Evolutionary conservation across 2,113 vertebrate species (phyloP).

Genomic region (Dasyprocta punctata): DNA sequence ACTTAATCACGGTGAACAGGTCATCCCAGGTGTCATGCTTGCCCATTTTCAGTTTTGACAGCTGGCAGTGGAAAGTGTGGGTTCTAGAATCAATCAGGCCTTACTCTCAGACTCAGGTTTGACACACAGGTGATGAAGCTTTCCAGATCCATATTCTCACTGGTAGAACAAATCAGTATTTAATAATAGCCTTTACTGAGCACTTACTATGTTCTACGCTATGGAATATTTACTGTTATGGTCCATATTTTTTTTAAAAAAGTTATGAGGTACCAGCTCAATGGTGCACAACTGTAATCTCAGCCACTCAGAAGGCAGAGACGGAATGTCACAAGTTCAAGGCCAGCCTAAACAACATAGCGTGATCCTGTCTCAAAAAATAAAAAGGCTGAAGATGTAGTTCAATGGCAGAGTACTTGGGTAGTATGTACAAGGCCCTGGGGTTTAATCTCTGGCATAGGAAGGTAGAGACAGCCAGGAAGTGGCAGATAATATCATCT

Average conservation of each 20-base stretch:
- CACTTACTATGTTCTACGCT: slow-evolving; percentile 1
- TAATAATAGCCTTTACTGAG: slow-evolving; percentile 48
- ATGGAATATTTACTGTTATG: neutral
- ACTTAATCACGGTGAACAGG: neutral
- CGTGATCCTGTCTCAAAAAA: neutral
- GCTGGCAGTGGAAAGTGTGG: neutral
- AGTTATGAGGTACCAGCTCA: neutral
- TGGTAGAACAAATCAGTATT: slow-evolving; percentile 25
- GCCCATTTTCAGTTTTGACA: slow-evolving; percentile 20
- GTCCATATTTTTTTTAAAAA: slow-evolving; percentile 8
- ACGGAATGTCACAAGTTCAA: neutral
- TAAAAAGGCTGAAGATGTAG: neutral
- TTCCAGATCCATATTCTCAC: slow-evolving; percentile 42
- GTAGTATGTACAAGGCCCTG: neutral
- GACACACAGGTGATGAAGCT: neutral
- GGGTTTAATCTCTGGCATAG: neutral
- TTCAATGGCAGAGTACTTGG: neutral
- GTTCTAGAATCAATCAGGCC: slow-evolving; percentile 27
- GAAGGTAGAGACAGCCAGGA: neutral
- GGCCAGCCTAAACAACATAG: neutral
- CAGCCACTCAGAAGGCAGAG: neutral
- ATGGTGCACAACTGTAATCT: neutral
- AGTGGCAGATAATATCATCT: neutral
- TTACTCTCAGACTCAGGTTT: slow-evolving; percentile 53
- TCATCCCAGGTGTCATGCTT: neutral